Evolutionary conservation across 2,888 invertebrate species (phyloP).

Genomic region (Andrena minutula): DNA sequence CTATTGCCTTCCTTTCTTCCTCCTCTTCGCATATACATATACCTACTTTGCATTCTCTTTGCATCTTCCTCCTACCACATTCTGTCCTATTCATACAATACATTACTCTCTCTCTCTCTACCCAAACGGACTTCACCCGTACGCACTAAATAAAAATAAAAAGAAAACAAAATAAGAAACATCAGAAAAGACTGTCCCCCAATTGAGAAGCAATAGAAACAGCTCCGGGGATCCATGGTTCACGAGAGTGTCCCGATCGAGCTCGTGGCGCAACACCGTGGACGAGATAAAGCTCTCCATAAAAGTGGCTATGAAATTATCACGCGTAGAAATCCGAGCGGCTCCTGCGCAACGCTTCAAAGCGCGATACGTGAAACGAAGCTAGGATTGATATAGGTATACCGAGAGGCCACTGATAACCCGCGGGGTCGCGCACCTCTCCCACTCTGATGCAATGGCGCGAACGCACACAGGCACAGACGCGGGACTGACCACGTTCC

Average conservation of each 20-base stretch:
- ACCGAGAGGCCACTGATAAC: slow-evolving; percentile 80
- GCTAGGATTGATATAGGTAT: slow-evolving; percentile 80
- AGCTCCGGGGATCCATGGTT: background rate
- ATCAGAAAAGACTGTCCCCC: background rate
- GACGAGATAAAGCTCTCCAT: slow-evolving; percentile 50
- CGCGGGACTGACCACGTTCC: slow-evolving; percentile 52
- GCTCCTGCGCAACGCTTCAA: slow-evolving; percentile 70
- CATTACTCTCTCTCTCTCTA: background rate
- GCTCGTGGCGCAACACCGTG: slow-evolving; percentile 42
- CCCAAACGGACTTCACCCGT: no score
- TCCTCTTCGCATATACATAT: no score
- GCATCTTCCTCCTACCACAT: no score
- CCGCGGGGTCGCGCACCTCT: slow-evolving; percentile 82
- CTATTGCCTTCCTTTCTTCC: no score
- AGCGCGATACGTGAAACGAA: slow-evolving; percentile 72
- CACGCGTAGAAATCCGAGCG: slow-evolving; percentile 62
- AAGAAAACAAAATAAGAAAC: background rate
- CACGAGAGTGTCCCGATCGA: background rate
- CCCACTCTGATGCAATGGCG: slow-evolving; percentile 75
- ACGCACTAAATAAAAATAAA: no score
- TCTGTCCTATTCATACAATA: no score
- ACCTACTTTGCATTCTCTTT: no score
- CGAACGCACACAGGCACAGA: slow-evolving; percentile 57
- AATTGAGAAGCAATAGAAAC: background rate
- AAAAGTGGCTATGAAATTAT: slow-evolving; percentile 53